A percentile compares a stretch with the other conserved stretches of the same genome.
Evolutionary conservation across 2,888 invertebrate species (phyloP).

Genomic region (Epinotia bilunana): DNA sequence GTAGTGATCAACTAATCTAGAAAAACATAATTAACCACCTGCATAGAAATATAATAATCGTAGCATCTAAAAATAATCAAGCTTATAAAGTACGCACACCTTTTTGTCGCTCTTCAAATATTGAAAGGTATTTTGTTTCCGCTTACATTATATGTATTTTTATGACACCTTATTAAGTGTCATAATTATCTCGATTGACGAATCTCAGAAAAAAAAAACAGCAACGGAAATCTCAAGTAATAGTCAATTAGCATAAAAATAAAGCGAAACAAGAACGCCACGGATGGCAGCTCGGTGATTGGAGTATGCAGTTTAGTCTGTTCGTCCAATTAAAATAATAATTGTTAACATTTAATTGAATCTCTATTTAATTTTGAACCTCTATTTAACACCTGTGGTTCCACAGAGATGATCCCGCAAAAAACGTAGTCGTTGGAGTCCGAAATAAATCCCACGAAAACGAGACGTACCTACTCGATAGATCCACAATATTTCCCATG

Average conservation of each 20-base stretch:
- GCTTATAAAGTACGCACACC: neutral
- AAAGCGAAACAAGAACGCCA: neutral
- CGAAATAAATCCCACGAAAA: neutral
- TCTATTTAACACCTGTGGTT: neutral
- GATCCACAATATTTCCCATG: neutral
- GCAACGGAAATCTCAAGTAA: neutral
- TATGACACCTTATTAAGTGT: neutral
- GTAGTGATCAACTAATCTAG: neutral
- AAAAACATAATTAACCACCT: neutral
- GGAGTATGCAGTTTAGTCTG: neutral
- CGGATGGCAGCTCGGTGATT: neutral
- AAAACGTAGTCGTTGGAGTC: neutral
- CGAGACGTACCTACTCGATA: no score
- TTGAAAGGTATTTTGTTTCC: neutral
- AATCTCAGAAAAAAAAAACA: neutral
- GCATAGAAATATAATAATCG: no score
- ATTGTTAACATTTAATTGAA: conserved; percentile 1
- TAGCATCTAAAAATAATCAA: no score
- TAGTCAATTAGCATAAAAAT: conserved; percentile 25
- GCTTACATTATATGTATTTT: neutral
- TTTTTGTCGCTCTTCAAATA: neutral
- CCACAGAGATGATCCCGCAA: neutral
- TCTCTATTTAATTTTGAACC: no score
- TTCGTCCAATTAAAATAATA: conserved; percentile 7
- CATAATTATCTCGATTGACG: conserved; percentile 3